Conservation (phyloP, 2,113 vertebrate genomes). For the Machaerirhynchus nigripectus region DNA sequence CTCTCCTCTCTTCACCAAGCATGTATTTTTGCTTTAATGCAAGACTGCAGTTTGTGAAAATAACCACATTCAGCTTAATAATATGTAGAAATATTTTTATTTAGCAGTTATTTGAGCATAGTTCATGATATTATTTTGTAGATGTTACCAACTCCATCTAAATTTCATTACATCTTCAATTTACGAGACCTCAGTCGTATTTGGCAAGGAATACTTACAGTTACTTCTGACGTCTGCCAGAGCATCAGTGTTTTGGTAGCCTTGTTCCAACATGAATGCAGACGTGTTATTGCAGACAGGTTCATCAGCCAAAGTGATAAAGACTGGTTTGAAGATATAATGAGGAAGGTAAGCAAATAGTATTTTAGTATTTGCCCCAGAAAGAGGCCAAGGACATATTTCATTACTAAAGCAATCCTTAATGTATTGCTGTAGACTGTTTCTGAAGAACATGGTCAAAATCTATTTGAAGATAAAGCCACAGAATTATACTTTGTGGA, state of each 20-base stretch:
- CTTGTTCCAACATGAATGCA: conserved; percentile 82
- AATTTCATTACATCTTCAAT: conserved; percentile 89
- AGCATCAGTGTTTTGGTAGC: conserved; percentile 68
- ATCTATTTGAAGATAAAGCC: conserved; percentile 56
- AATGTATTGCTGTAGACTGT: conserved; percentile 62
- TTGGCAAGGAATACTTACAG: conserved; percentile 84
- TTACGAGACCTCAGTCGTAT: conserved; percentile 84
- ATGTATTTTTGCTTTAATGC: neutral
- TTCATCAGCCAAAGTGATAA: conserved; percentile 75
- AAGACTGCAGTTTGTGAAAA: neutral
- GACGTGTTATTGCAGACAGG: conserved; percentile 81
- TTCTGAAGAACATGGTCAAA: conserved; percentile 71
- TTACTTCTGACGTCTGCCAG: conserved; percentile 76
- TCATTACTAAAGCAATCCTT: neutral
- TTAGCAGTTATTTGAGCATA: neutral
- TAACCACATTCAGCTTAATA: neutral
- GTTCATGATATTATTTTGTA: conserved; percentile 43
- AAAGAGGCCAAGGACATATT: neutral
- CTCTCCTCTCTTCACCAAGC: neutral
- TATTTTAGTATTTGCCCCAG: neutral
- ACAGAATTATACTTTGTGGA: conserved; percentile 80
- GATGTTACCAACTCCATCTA: conserved; percentile 86
- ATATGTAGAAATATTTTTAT: neutral
- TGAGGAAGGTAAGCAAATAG: conserved; percentile 66
- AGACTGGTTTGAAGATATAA: conserved; percentile 69